Percentiles rank a stretch among this genome's conserved stretches.
phyloP scores from a whole-genome alignment of 37 sponge, comb jelly and placozoan species.

The Agelas oroides region DNA sequence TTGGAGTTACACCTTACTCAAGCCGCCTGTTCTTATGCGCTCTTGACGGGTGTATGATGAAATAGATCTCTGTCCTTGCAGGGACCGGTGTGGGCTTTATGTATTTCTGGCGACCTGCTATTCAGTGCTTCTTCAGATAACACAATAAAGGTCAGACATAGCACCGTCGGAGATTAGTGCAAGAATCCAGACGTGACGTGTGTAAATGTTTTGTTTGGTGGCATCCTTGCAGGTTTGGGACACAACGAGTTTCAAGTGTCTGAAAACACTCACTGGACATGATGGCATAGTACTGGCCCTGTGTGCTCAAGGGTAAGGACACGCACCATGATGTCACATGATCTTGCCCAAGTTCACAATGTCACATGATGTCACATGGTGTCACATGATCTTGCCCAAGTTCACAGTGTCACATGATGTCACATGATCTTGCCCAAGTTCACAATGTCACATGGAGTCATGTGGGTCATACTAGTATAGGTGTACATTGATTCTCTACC shows the following conservation, averaged over 20 bases:
- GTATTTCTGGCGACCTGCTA: conserved; percentile 78
- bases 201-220: background rate
- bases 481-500: too few relatives aligned
- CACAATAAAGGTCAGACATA: conserved; percentile 85
- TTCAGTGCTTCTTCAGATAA: conserved; percentile 97
- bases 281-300: conserved; percentile 90
- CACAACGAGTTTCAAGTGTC: conserved; percentile 85
- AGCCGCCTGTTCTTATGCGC: too few relatives aligned
- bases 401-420: too few relatives aligned
- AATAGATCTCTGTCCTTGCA: conserved; percentile 16
- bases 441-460: too few relatives aligned
- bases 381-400: too few relatives aligned
- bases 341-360: too few relatives aligned
- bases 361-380: too few relatives aligned
- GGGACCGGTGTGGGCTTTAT: conserved; percentile 96
- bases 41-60: too few relatives aligned
- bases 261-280: conserved; percentile 89
- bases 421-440: too few relatives aligned
- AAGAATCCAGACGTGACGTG: background rate
- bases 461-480: too few relatives aligned
- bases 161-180: background rate
- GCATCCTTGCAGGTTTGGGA: conserved; percentile 85
- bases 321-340: too few relatives aligned
- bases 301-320: conserved; percentile 67
- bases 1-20: too few relatives aligned